Conservation (phyloP, 2,113 vertebrate genomes). For the Numenius arquata region DNA sequence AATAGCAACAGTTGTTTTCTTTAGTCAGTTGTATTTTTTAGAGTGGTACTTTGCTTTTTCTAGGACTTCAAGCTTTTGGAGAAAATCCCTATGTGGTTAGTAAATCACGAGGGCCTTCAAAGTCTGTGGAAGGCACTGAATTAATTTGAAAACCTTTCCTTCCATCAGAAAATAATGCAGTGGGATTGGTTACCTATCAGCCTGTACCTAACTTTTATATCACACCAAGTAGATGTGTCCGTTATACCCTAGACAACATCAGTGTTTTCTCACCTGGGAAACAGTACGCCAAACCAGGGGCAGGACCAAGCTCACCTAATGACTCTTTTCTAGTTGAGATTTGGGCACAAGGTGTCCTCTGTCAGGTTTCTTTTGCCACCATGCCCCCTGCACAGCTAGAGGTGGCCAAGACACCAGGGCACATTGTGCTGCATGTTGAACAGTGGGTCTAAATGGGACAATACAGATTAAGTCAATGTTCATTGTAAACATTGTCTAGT, state of each 20-base stretch:
- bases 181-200: background rate
- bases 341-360: background rate
- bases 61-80: background rate
- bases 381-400: background rate
- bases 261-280: background rate
- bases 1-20: background rate
- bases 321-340: background rate
- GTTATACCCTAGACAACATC: background rate
- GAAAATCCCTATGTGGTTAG: background rate
- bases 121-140: background rate
- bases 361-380: background rate
- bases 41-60: background rate
- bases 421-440: background rate
- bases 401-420: background rate
- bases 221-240: background rate
- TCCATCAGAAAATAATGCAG: background rate
- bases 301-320: background rate
- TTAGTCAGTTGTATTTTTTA: background rate
- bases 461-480: background rate
- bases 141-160: background rate
- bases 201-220: background rate
- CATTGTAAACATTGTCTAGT: background rate
- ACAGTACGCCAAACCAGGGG: fast-evolving
- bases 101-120: background rate
- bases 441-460: background rate